Conservation (phyloP, 1,140 invertebrate species). For the Drosophila bocki region DNA sequence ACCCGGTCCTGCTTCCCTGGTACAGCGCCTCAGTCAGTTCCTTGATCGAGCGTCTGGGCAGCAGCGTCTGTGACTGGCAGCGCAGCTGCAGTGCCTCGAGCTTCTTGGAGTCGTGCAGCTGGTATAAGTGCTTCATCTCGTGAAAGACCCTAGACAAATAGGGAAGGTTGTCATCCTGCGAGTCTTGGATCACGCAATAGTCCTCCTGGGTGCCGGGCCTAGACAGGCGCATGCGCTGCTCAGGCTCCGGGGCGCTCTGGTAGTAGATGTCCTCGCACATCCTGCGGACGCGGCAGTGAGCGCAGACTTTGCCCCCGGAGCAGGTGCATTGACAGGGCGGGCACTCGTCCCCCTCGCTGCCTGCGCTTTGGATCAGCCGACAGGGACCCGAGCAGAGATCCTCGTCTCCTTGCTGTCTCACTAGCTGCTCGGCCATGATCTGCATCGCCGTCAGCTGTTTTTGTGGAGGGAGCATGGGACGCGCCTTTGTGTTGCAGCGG, state of each 20-base stretch:
- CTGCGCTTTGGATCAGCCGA: too few relatives aligned
- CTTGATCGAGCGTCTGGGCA: not conserved
- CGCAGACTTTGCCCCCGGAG: constrained; percentile 44
- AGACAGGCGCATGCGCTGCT: not conserved
- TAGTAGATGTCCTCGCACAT: constrained; percentile 61
- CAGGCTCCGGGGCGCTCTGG: not conserved
- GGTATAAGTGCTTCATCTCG: constrained; percentile 66
- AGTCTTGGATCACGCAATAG: constrained; percentile 24
- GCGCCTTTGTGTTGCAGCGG: constrained; percentile 48
- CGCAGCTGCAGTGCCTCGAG: not conserved
- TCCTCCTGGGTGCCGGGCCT: constrained; percentile 49
- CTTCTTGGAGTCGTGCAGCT: constrained; percentile 52
- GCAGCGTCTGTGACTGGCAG: constrained; percentile 18
- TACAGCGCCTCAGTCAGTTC: not conserved
- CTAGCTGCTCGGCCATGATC: constrained; percentile 48
- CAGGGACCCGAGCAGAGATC: constrained; percentile 48
- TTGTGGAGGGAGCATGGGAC: constrained; percentile 15
- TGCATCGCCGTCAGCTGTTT: constrained; percentile 17
- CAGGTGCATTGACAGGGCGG: constrained; percentile 56
- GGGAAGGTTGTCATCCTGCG: constrained; percentile 44
- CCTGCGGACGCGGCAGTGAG: constrained; percentile 66
- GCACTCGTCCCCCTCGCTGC: not conserved
- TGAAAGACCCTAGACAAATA: constrained; percentile 69
- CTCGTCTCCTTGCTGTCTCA: not conserved
- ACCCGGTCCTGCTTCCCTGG: not conserved